These are phyloP conservation scores for Orientallactaga bullata DNA, from an alignment of 2,113 vertebrate species.

Conservation along the genomic window DNA sequence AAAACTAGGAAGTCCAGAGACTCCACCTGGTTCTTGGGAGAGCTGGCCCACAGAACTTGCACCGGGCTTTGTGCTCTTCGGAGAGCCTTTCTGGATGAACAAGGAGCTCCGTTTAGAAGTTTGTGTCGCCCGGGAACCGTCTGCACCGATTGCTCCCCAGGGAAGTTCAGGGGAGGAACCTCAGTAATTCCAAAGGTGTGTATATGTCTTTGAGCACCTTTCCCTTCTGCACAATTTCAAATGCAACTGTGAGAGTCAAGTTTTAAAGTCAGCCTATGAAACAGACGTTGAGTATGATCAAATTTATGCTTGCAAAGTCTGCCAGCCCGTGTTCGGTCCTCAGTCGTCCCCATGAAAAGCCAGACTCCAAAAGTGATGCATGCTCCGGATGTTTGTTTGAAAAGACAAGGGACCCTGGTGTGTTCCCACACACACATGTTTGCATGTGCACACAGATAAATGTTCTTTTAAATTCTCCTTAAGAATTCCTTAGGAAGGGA, in stretches of 20 bases:
- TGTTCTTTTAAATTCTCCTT: too few species aligned
- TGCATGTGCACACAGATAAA: too few species aligned
- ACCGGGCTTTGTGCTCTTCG: background rate
- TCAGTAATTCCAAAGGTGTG: background rate
- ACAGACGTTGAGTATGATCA: background rate
- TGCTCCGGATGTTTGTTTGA: too few species aligned
- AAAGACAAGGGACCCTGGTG: too few species aligned
- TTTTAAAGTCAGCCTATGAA: conserved; percentile 21
- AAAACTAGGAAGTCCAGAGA: background rate
- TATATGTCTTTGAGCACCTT: background rate
- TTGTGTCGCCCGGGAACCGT: background rate
- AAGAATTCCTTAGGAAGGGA: too few species aligned
- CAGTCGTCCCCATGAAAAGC: too few species aligned
- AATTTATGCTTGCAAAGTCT: background rate
- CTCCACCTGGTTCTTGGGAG: background rate
- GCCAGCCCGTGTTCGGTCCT: too few species aligned
- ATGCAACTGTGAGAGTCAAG: background rate
- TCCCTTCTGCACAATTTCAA: background rate
- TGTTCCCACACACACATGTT: too few species aligned
- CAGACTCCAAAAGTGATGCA: too few species aligned
- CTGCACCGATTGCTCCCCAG: background rate
- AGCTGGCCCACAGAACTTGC: background rate
- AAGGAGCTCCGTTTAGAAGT: conserved; percentile 31
- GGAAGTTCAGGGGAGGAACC: background rate
- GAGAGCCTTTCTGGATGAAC: background rate